These are phyloP conservation scores for Brachyopa scutellaris DNA, from an alignment of 2,888 invertebrate genomes.

Conservation along the genomic window DNA sequence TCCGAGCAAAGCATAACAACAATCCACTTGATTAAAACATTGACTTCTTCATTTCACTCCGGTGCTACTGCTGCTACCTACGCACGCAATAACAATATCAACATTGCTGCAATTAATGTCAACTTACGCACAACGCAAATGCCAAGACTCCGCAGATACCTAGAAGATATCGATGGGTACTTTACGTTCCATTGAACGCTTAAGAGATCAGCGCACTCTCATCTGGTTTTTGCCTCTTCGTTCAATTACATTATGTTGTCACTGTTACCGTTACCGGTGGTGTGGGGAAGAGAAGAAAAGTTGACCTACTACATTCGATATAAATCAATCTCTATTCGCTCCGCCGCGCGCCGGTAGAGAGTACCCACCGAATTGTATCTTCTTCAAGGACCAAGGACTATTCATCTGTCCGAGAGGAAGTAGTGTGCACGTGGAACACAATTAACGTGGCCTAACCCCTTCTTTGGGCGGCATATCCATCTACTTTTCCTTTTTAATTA, in stretches of 20 bases:
- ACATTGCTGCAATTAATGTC: constrained; percentile 57
- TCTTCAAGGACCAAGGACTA: constrained; percentile 18
- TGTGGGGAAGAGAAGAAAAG: constrained; percentile 5
- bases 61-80: neutral
- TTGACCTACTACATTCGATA: constrained; percentile 54
- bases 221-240: constrained; percentile 12
- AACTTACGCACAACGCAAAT: constrained; percentile 53
- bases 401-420: constrained; percentile 22
- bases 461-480: constrained; percentile 29
- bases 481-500: constrained; percentile 62
- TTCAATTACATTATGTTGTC: constrained; percentile 48
- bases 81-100: constrained; percentile 48
- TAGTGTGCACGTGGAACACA: constrained; percentile 38
- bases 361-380: constrained; percentile 2
- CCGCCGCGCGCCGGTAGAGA: too few species aligned
- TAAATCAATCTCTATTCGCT: constrained; percentile 55
- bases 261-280: too few species aligned
- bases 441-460: constrained; percentile 34
- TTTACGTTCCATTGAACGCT: constrained; percentile 43
- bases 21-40: constrained; percentile 44
- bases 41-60: constrained; percentile 43
- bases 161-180: neutral
- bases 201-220: constrained; percentile 18
- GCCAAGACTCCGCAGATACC: constrained; percentile 4
- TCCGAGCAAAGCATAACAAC: constrained; percentile 39